These are phyloP conservation scores for Clarias gariepinus DNA, from an alignment of 2,113 vertebrate genomes.

Conservation along the genomic window DNA sequence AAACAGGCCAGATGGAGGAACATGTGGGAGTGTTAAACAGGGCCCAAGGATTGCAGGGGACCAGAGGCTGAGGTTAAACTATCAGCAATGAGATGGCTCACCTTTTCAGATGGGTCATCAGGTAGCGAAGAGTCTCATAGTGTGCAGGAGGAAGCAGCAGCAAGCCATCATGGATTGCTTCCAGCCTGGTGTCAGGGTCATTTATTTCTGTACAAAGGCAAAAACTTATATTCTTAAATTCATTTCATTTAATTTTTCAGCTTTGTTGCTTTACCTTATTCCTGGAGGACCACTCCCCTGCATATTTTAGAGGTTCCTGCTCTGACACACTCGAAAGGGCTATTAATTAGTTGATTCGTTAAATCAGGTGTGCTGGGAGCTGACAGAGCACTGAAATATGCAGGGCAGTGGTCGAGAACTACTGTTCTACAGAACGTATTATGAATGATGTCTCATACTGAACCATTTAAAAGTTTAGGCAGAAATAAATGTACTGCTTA, in stretches of 20 bases:
- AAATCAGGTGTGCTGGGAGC: too few relatives aligned
- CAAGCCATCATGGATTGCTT: conserved; percentile 89
- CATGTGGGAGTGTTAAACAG: background rate
- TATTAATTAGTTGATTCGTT: too few relatives aligned
- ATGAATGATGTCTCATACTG: background rate
- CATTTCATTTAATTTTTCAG: background rate
- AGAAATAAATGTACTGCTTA: background rate
- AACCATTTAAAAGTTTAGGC: background rate
- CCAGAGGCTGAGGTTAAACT: background rate
- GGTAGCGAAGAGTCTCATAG: conserved; percentile 91
- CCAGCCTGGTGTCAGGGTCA: conserved; percentile 86
- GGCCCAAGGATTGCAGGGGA: background rate
- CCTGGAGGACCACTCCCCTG: too few relatives aligned
- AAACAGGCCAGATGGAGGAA: background rate
- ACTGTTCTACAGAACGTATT: background rate
- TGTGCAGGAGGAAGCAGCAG: conserved; percentile 93
- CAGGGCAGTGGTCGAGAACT: too few relatives aligned
- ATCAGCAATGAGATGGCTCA: conserved; percentile 61
- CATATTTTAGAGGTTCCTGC: too few relatives aligned
- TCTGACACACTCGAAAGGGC: too few relatives aligned
- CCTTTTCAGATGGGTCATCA: conserved; percentile 98
- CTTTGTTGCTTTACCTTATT: too few relatives aligned
- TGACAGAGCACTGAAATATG: too few relatives aligned
- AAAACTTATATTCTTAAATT: background rate
- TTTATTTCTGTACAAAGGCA: conserved; percentile 77